Base-by-base conservation (phyloP, 1,140 invertebrate genomes). In the Liolophura sinensis region DNA sequence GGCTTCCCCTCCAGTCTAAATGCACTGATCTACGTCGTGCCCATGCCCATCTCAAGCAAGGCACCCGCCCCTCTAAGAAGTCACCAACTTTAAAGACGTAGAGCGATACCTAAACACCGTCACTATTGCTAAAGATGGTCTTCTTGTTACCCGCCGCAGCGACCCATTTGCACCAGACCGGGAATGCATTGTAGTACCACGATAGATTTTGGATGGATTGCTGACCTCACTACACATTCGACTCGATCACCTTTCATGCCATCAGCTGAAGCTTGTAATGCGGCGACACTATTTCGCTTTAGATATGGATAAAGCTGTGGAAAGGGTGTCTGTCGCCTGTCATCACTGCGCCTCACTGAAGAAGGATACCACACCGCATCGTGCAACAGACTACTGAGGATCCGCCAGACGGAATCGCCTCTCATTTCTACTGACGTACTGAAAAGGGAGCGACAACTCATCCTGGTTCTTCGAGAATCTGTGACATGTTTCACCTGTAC, bases 391-490 rank as follows among this genome's bases (percentile, higher is more conserved):
- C 60, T 5, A 27, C 72, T 20, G 58, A 46, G 16, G 65, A 66
- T 20, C 51, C 73, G 15, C 63, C 60, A 7, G 65, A 65, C n/a
- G n/a, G 40, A 18, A 40, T 74, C 25, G 70, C 1, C 9, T 64
- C 9, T 66, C 54, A 52, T 73, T 68, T 59, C 68, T 20, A 65
- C 65, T 27, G 70, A 73, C 40, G 67, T 72, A 3, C 22, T 69
- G 1, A 65, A 62, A 52, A 55, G 64, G 0, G 27, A n/a, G n/a
- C n/a, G n/a, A n/a, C n/a, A n/a, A n/a, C n/a, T n/a, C n/a, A n/a
- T n/a, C n/a, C n/a, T n/a, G n/a, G n/a, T n/a, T n/a, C n/a, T n/a
- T n/a, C n/a, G n/a, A n/a, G n/a, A n/a, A n/a, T n/a, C n/a, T n/a
- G n/a, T n/a, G n/a, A n/a, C n/a, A n/a, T n/a, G n/a, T n/a, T n/a